Evolutionary conservation across 2,797 vertebrate genomes (phyloP).

Genomic region (Schizopygopsis pylzovi): DNA sequence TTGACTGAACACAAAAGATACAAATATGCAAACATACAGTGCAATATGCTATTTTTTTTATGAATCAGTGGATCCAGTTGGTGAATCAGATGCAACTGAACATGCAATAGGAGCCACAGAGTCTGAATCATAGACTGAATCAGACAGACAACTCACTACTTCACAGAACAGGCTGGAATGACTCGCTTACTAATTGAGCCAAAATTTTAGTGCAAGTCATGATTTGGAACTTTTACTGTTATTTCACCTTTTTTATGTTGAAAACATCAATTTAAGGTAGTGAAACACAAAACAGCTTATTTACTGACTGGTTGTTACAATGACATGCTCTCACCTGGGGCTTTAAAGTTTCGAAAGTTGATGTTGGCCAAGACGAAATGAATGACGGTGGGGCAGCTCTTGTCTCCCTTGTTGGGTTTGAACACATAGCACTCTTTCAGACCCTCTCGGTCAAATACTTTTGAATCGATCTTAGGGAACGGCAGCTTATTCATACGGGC

Average conservation of each 20-base stretch:
- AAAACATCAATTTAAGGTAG: no score
- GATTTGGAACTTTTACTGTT: neutral
- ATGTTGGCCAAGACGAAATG: constrained; percentile 99
- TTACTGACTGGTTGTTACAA: neutral
- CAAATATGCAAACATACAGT: neutral
- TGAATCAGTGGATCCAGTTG: neutral
- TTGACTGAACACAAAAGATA: neutral
- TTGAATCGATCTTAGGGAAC: constrained; percentile 96
- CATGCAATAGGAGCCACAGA: neutral
- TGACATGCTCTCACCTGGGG: constrained; percentile 82
- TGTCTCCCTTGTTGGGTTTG: constrained; percentile 92
- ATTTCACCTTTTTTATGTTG: neutral
- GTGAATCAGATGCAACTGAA: constrained; percentile 1
- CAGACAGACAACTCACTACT: neutral
- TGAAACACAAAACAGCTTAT: neutral
- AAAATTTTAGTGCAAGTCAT: neutral
- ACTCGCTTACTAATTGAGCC: neutral
- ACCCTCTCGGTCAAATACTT: constrained; percentile 96
- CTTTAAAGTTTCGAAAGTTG: constrained; percentile 92
- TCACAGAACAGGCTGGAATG: neutral
- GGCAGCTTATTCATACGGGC: constrained; percentile 98
- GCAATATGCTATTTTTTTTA: neutral
- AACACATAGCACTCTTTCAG: constrained; percentile 97
- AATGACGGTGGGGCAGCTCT: constrained; percentile 93
- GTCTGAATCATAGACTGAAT: neutral